Evolutionary conservation across 64 coral and sea anemone genomes (phyloP), one percentile per base, ranked within the genome.

Genomic region (Anthopleura sola): DNA sequence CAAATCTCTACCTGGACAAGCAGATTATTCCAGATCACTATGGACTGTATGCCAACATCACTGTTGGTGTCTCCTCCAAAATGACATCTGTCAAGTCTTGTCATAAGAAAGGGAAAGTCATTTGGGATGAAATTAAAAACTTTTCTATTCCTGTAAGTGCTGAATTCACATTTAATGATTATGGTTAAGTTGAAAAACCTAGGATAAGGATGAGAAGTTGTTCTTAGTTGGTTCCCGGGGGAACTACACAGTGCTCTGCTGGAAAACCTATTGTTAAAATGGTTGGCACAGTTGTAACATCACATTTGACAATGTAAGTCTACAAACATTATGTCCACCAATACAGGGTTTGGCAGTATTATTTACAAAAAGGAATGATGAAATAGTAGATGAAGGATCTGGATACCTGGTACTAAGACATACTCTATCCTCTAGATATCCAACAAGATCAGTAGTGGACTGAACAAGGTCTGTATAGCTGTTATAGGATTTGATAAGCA

Each of bases 121-220:
- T 97, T 24, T 97, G 94, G 94, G 91, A 90, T 90, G 94, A 97
- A 48, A 75, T 92, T 12, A 92, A 60, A 24, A 97, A 97, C 78
- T 97, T 97, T 51, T 85, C 87, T 69, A 38, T 92, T 18, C 56
- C 79, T 33, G 94, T 97, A 87, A 90, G 94, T 88, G 14, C 3
- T 78, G 53, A 60, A 20, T 38, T 77, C 50, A 53, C 50, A 17
- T 53, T 53, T 53, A 53, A 44, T 44, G 4, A 3, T 44, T 6
- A 8, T 44, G 40, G 9, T 44, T 44, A 44, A 44, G 40, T 44
- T 2, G 1, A 44, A n/a, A n/a, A n/a, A 44, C 0, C 9, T 44
- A 6, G 40, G 40, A 44, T 44, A 44, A 44, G 40, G 40, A 44
- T 44, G 40, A 44, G 40, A 44, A 3, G 9, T 44, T 44, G 2